These are phyloP conservation scores for Nannoperca obscura DNA, from an alignment of 2,797 vertebrate genomes.

Conservation along the genomic window DNA sequence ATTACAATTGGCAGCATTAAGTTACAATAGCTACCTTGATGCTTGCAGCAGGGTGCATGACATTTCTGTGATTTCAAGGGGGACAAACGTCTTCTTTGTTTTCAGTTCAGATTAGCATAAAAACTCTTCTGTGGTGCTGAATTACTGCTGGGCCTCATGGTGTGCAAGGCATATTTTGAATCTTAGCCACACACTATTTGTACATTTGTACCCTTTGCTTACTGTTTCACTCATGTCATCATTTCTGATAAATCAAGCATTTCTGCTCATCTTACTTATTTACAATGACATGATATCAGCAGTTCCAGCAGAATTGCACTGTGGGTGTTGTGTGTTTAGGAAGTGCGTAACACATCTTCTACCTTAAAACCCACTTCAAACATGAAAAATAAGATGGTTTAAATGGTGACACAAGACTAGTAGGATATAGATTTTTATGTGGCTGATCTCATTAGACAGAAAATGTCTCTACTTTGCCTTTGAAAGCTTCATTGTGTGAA, in stretches of 20 bases:
- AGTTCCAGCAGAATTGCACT: neutral
- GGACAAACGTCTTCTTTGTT: conserved; percentile 52
- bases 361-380: neutral
- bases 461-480: conserved; percentile 16
- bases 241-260: neutral
- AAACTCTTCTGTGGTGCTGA: conserved; percentile 22
- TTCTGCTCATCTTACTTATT: neutral
- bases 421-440: too few species aligned
- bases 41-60: conserved; percentile 57
- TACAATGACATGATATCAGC: neutral
- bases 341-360: neutral
- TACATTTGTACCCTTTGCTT: conserved; percentile 1
- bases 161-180: conserved; percentile 31
- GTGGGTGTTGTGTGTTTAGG: neutral
- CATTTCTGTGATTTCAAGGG: conserved; percentile 59
- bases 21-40: conserved; percentile 37
- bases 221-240: neutral
- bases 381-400: conserved; percentile 3
- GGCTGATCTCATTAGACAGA: neutral
- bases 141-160: conserved; percentile 15
- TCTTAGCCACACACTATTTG: neutral
- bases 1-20: conserved; percentile 54
- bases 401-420: neutral
- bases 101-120: conserved; percentile 44
- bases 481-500: neutral